Conservation (phyloP, 1,140 invertebrate genomes). For the Trichoplusia ni region DNA sequence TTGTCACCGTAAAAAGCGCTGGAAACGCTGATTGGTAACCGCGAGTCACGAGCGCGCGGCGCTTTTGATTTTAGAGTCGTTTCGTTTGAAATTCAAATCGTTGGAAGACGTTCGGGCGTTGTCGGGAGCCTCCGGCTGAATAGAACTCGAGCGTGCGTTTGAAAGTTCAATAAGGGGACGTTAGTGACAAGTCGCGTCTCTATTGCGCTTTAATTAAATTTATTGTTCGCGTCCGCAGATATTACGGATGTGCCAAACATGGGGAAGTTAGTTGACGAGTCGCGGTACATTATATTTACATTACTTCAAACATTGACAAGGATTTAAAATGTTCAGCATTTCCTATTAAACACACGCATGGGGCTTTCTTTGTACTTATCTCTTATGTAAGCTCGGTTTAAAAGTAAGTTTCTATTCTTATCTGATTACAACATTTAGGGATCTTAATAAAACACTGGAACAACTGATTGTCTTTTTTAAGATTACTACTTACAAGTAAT, state of each 20-base stretch:
- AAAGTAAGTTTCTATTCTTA: too few relatives aligned
- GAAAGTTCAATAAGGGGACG: conserved; percentile 43
- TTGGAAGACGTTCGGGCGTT: conserved; percentile 37
- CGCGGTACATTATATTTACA: too few relatives aligned
- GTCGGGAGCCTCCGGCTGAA: conserved; percentile 19
- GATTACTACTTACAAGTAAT: too few relatives aligned
- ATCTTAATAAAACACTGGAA: too few relatives aligned
- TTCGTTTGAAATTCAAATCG: conserved; percentile 49
- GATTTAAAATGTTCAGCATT: too few relatives aligned
- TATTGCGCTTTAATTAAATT: conserved; percentile 48
- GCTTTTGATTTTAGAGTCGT: conserved; percentile 45
- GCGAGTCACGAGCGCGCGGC: conserved; percentile 42
- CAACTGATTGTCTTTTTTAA: too few relatives aligned
- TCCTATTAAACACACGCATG: background rate
- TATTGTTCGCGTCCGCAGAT: conserved; percentile 34
- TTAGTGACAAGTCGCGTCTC: conserved; percentile 34
- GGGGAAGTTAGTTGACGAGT: background rate
- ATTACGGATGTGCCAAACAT: background rate
- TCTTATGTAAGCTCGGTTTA: too few relatives aligned
- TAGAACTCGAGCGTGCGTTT: conserved; percentile 40
- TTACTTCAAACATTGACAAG: too few relatives aligned
- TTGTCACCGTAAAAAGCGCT: conserved; percentile 60
- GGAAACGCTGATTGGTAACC: conserved; percentile 40
- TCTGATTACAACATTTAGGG: too few relatives aligned
- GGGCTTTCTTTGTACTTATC: too few relatives aligned